phyloP scores from a whole-genome alignment of 2,113 vertebrate genomes.

The Xenopus laevis region DNA sequence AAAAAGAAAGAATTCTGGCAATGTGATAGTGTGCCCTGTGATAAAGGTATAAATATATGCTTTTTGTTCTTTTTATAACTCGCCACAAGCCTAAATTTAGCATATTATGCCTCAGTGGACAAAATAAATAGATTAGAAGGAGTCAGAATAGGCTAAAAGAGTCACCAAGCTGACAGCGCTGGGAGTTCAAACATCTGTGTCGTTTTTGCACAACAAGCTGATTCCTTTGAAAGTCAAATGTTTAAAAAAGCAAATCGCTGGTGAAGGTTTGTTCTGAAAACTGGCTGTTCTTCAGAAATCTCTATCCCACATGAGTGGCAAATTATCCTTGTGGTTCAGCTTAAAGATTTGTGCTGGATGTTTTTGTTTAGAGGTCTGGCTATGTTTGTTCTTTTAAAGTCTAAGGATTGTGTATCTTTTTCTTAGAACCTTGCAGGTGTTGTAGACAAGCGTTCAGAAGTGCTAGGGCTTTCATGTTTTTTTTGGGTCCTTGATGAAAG shows the following conservation, averaged over 20 bases:
- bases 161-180: constrained; percentile 31
- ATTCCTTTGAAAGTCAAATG: constrained; percentile 51
- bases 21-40: constrained; percentile 8
- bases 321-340: constrained; percentile 53
- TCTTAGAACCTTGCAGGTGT: constrained; percentile 49
- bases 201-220: constrained; percentile 29
- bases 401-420: constrained; percentile 47
- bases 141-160: constrained; percentile 23
- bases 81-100: constrained; percentile 20
- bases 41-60: constrained; percentile 12
- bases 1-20: neutral
- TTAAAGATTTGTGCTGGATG: constrained; percentile 41
- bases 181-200: constrained; percentile 39
- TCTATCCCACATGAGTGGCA: constrained; percentile 54
- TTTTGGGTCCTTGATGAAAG: constrained; percentile 58
- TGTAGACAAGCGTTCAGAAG: constrained; percentile 51
- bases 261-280: constrained; percentile 47
- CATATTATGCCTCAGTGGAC: constrained; percentile 21
- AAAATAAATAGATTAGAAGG: constrained; percentile 41
- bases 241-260: constrained; percentile 46
- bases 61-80: constrained; percentile 16
- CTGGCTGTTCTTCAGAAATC: constrained; percentile 52
- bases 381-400: constrained; percentile 54
- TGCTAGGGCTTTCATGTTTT: constrained; percentile 53
- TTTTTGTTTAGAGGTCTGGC: constrained; percentile 50